Evolutionary conservation across 1,140 invertebrate species (phyloP).

Genomic region (Cotesia typhae): DNA sequence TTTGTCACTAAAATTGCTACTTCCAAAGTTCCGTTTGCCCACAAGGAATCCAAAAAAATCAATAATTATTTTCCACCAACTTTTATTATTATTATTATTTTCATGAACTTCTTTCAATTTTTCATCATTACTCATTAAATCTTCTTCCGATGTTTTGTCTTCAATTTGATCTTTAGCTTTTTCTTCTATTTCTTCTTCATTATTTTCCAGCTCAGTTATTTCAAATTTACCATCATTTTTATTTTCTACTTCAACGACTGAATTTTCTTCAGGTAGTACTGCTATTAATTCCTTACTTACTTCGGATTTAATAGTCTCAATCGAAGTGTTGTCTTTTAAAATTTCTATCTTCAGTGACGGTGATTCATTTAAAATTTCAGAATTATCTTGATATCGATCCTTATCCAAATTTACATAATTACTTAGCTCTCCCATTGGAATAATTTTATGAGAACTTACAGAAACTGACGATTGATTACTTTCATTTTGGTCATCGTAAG

Average conservation of each 20-base stretch:
- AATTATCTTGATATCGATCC: neutral
- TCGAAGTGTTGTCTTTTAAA: neutral
- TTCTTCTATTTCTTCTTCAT: neutral
- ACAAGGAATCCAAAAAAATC: constrained; percentile 24
- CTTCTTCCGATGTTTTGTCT: neutral
- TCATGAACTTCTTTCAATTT: neutral
- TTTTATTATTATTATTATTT: constrained; percentile 4
- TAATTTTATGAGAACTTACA: too few species aligned
- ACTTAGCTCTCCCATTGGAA: too few species aligned
- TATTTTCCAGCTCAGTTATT: neutral
- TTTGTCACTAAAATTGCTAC: constrained; percentile 30
- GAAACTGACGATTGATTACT: too few species aligned
- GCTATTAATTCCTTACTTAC: neutral
- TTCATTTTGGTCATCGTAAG: neutral
- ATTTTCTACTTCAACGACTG: neutral
- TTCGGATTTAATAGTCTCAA: neutral
- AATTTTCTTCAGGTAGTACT: neutral
- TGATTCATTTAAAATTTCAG: neutral
- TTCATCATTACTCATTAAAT: neutral
- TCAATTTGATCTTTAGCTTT: neutral
- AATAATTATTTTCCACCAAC: constrained; percentile 28
- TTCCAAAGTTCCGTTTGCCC: neutral
- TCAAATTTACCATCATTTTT: neutral
- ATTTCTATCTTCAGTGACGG: neutral
- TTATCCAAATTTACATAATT: neutral